Conservation (phyloP, 2,113 vertebrate genomes). For the Thymallus thymallus region DNA sequence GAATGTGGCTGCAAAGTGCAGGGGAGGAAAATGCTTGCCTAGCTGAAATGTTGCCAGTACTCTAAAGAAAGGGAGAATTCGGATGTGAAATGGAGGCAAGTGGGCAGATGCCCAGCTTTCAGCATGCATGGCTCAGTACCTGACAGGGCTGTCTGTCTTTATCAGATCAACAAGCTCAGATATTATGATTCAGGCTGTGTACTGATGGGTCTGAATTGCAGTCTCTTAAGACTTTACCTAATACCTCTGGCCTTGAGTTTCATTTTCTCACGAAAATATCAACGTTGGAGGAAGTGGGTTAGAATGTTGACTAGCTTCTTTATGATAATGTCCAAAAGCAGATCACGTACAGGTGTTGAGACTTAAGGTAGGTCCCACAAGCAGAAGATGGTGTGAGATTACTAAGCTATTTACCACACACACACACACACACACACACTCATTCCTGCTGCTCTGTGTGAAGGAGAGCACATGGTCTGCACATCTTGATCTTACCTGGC, state of each 20-base stretch:
- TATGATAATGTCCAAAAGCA: background rate
- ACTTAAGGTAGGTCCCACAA: too few relatives aligned
- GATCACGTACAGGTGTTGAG: background rate
- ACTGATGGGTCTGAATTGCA: background rate
- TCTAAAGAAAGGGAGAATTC: slow-evolving; percentile 1
- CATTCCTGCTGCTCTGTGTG: background rate
- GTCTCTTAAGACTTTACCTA: background rate
- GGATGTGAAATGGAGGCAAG: slow-evolving; percentile 5
- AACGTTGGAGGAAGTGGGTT: background rate
- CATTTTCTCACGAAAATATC: background rate
- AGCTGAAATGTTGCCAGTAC: slow-evolving; percentile 27
- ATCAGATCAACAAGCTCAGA: background rate
- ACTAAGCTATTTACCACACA: too few relatives aligned
- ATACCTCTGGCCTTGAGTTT: background rate
- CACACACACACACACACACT: background rate
- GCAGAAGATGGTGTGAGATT: too few relatives aligned
- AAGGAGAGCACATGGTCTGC: background rate
- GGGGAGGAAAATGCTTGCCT: slow-evolving; percentile 26
- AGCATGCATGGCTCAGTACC: background rate
- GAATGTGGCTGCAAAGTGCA: slow-evolving; percentile 24
- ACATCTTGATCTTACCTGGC: slow-evolving; percentile 13
- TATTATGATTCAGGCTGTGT: background rate
- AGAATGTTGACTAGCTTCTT: background rate
- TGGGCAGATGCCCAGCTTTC: slow-evolving; percentile 5
- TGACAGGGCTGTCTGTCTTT: slow-evolving; percentile 12